phyloP scores from a whole-genome alignment of 2,113 vertebrate genomes.

The Ochotona princeps region DNA sequence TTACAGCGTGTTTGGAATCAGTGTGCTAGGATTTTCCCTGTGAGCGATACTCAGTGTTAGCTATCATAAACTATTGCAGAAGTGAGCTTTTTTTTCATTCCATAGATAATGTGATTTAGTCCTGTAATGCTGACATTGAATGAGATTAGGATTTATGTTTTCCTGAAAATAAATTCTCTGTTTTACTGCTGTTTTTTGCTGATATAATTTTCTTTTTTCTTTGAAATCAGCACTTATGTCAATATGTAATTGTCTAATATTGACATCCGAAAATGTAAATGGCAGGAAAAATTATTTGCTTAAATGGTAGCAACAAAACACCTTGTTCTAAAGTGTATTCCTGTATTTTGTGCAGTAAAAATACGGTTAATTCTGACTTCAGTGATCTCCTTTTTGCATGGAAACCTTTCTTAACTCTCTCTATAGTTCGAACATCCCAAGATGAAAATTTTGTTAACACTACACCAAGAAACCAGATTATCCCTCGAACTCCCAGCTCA shows the following conservation, averaged over 20 bases:
- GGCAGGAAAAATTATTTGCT: neutral
- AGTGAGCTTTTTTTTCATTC: neutral
- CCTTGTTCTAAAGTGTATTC: conserved; percentile 29
- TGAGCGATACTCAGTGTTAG: neutral
- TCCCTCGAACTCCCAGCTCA: conserved; percentile 83
- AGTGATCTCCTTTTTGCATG: conserved; percentile 23
- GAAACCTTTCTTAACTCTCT: conserved; percentile 80
- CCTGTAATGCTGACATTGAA: neutral
- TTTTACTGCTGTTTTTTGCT: conserved; percentile 29
- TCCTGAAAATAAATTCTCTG: conserved; percentile 4
- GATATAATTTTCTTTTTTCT: neutral
- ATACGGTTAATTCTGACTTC: conserved; percentile 31
- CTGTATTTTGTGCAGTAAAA: conserved; percentile 49
- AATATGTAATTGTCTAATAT: neutral
- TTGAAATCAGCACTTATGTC: conserved; percentile 40
- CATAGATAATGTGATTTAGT: neutral
- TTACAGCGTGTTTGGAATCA: conserved; percentile 12
- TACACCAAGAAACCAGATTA: conserved; percentile 78
- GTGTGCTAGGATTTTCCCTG: conserved; percentile 33
- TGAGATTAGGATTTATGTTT: conserved; percentile 51
- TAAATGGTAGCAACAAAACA: conserved; percentile 34
- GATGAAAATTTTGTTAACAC: conserved; percentile 83
- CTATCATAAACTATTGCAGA: conserved; percentile 34
- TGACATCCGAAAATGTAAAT: conserved; percentile 2
- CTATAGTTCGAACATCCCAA: conserved; percentile 82